phyloP scores from a whole-genome alignment of 2,113 vertebrate species.

The Pica pica region DNA sequence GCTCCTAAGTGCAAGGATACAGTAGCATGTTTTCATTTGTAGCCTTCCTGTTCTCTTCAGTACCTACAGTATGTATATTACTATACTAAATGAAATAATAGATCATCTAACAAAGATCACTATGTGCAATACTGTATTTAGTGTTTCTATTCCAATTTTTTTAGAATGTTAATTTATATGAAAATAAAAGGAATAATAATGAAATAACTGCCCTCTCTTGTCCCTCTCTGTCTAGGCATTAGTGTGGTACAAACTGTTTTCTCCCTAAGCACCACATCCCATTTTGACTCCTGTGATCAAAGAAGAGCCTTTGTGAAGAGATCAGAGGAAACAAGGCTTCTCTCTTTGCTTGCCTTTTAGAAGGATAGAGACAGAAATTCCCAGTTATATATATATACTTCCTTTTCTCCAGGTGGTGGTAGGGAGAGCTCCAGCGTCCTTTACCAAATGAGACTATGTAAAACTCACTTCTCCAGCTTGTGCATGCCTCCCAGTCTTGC shows the following conservation, averaged over 20 bases:
- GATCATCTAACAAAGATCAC: conserved; percentile 77
- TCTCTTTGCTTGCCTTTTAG: neutral
- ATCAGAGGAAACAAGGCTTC: neutral
- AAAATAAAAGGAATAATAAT: conserved; percentile 86
- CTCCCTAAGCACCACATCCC: neutral
- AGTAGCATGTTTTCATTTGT: conserved; percentile 72
- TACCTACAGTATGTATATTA: conserved; percentile 72
- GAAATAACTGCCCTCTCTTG: conserved; percentile 16
- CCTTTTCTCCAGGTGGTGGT: neutral
- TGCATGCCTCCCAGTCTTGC: neutral
- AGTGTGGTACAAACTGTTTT: neutral
- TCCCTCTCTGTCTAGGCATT: neutral
- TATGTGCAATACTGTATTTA: conserved; percentile 88
- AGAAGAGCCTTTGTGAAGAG: neutral
- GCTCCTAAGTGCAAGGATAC: conserved; percentile 60
- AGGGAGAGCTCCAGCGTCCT: neutral
- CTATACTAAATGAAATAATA: conserved; percentile 71
- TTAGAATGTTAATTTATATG: conserved; percentile 85
- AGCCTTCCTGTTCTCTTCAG: conserved; percentile 67
- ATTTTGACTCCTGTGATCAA: neutral
- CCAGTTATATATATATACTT: neutral
- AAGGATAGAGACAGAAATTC: neutral
- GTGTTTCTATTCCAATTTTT: conserved; percentile 85
- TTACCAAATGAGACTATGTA: neutral
- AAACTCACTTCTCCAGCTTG: neutral